Evolutionary conservation across 2,888 invertebrate species (phyloP), one percentile per base, ranked within the genome.

Genomic region (Stratiomys singularior): DNA sequence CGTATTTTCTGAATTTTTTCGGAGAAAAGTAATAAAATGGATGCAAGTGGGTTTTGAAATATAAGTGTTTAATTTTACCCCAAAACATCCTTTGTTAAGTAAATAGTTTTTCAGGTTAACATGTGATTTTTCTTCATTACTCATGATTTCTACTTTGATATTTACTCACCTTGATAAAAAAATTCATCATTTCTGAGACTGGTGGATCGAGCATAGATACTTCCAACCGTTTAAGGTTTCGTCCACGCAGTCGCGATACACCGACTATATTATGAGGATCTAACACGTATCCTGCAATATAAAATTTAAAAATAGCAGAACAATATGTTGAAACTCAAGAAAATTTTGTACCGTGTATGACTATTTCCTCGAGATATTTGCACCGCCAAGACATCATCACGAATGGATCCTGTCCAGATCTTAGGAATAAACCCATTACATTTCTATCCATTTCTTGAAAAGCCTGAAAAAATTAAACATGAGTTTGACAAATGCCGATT

Each of bases 321-420:
- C n/a, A 66, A 30, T 44, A 1, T 37, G 47, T 60, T n/a, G 15
- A 46, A 47, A 23, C 1, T 25, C 13, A 1, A 25, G 3, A 64
- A 13, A 69, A 44, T 11, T 3, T 60, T 60, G 15, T 77, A 80
- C 89, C 91, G 81, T 90, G 88, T 11, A 91, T 85, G 60, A 90
- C 89, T 78, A 91, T 87, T 81, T 89, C 88, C 79, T 88, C 85
- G 4, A 91, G 85, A 72, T 88, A 86, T 72, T 87, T 86, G 83
- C 90, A 91, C 77, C 88, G 88, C 91, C 91, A 91, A 15, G 90
- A 89, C 84, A 90, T 84, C 89, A 91, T 90, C 25, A 91, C 89
- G 81, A 91, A 88, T 0, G 90, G 90, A 83, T 91, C 87, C 81
- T 86, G 86, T 66, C 84, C 83, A 58, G 83, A 82, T 67, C 82